Evolutionary conservation across 2,113 vertebrate genomes (phyloP), one percentile per base, ranked within the genome.

Genomic region (Mustela nigripes): DNA sequence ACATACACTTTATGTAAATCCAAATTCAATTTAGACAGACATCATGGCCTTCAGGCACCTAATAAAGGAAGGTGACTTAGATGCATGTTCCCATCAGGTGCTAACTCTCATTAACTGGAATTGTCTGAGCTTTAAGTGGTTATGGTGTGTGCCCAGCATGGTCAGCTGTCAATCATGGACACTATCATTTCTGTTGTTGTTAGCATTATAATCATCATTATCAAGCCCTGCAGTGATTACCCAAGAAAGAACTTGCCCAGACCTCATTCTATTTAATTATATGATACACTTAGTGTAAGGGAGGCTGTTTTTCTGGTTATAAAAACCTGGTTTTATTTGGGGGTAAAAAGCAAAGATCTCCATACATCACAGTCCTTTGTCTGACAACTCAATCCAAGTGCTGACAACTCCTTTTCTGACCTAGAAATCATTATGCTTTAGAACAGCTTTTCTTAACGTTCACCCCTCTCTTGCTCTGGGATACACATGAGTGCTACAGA

Each of bases 11-110:
- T 91, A 62, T 67, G 67, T 65, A 86, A 91, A 86, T 81, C 60
- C 58, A 58, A 56, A 73, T 95, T 94, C 36, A 28, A 18, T 95
- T 92, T 58, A 87, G 39, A 71, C 36, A 83, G 86, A 87, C 58
- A 67, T 9, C 28, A 31, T n/a, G 67, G 89, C 63, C 80, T 97
- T 90, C 67, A 76, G 69, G 74, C 18, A 71, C 22, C 76, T 14
- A 18, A 16, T 87, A 60, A 92, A 50, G 73, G 28, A 93, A 67
- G 15, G 28, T n/a, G 73, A 28, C 19, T 84, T 67, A 80, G 56
- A 82, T 4, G 21, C 82, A 24, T 28, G 50, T 11, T 71, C 42
- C 39, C 84, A 71, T 88, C 24, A 50, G 83, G 90, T 73, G 79
- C 48, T 48, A 50, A 71, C 33, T 60, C 36, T 65, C 33, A 67